Evolutionary conservation across 2,113 vertebrate genomes (phyloP).

Genomic region (Desmodus rotundus): DNA sequence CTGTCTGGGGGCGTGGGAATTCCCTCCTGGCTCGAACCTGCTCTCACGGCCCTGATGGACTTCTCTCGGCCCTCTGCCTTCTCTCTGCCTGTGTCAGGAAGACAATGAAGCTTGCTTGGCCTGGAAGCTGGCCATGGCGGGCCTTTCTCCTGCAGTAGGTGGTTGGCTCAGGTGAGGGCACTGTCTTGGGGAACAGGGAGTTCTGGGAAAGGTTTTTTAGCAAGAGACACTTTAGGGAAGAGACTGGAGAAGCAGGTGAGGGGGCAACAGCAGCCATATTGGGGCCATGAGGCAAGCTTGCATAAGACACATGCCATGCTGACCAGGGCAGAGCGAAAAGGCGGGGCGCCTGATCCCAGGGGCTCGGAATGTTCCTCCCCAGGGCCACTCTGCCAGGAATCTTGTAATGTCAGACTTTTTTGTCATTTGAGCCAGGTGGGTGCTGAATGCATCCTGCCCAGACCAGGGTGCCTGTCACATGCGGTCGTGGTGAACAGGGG

Average conservation of each 20-base stretch:
- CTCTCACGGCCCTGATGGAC: not conserved
- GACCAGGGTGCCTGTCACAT: not conserved
- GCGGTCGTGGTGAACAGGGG: not conserved
- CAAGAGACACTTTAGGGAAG: not conserved
- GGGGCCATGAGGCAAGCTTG: not conserved
- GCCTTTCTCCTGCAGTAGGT: not conserved
- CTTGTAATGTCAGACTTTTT: not conserved
- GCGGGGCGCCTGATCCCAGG: not conserved
- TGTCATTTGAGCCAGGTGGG: not conserved
- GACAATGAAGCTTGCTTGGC: not conserved
- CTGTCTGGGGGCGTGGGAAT: not conserved
- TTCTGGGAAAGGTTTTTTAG: not conserved
- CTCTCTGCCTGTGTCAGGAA: not conserved
- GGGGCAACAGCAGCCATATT: not conserved
- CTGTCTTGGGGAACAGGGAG: too few relatives aligned
- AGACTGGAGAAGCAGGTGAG: not conserved
- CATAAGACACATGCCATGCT: not conserved
- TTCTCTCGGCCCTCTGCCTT: not conserved
- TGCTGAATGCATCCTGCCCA: not conserved
- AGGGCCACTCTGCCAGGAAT: not conserved
- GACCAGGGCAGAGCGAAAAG: not conserved
- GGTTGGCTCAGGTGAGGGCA: not conserved
- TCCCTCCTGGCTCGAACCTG: not conserved
- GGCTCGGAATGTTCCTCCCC: too few relatives aligned
- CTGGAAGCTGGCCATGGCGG: not conserved